Evolutionary conservation across 1,140 invertebrate species (phyloP).

Genomic region (Leptopilina clavipes): DNA sequence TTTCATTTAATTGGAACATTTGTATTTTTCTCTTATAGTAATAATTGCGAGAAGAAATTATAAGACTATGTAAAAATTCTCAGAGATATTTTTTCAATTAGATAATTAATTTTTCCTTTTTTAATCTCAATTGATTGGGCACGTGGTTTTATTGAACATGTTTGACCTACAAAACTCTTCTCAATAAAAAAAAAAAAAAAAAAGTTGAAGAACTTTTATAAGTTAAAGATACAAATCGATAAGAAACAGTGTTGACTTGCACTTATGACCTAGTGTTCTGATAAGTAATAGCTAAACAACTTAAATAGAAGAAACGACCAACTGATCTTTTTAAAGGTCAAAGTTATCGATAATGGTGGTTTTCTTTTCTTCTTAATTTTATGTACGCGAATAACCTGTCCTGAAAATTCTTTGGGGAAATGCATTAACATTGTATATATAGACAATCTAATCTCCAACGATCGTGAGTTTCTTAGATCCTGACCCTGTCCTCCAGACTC

Average conservation of each 20-base stretch:
- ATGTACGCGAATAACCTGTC: not conserved
- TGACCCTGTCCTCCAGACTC: constrained; percentile 17
- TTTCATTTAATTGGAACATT: too few relatives aligned
- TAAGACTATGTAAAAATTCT: too few relatives aligned
- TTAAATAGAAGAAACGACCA: not conserved
- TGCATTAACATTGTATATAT: not conserved
- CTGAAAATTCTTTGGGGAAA: not conserved
- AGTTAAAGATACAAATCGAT: constrained; percentile 8
- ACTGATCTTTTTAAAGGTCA: constrained; percentile 1
- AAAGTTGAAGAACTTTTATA: constrained; percentile 5
- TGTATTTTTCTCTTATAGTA: too few relatives aligned
- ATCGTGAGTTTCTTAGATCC: constrained; percentile 18
- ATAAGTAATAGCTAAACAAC: constrained; percentile 4
- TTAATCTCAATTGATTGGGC: not conserved
- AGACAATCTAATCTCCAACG: not conserved
- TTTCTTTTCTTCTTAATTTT: not conserved
- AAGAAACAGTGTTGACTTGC: constrained; percentile 5
- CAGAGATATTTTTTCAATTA: not conserved
- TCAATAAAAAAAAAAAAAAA: not conserved
- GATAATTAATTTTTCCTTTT: not conserved
- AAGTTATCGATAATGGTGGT: constrained; percentile 6
- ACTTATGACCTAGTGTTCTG: not conserved
- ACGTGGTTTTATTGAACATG: not conserved
- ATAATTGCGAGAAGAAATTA: too few relatives aligned
- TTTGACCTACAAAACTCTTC: constrained; percentile 10